Percentiles rank a stretch among this genome's conserved stretches.
Evolutionary conservation across 2,113 vertebrate genomes (phyloP).

Genomic region (Gymnogyps californianus): DNA sequence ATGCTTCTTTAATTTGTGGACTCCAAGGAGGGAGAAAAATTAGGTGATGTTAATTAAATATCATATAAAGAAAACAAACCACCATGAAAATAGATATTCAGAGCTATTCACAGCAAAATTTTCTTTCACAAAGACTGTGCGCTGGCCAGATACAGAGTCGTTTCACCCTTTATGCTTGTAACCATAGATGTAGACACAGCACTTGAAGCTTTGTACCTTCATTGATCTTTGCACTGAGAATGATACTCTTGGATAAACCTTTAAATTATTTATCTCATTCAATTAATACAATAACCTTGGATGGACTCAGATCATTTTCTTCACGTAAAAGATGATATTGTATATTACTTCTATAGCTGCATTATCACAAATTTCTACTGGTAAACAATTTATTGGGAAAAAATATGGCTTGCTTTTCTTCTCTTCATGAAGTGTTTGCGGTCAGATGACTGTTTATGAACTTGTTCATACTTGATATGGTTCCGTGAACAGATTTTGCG

Average conservation of each 20-base stretch:
- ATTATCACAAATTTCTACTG: neutral
- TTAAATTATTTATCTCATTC: neutral
- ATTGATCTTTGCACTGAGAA: neutral
- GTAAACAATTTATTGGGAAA: neutral
- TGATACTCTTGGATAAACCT: neutral
- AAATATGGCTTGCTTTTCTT: neutral
- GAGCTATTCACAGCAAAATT: neutral
- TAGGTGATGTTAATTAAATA: neutral
- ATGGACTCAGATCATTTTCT: neutral
- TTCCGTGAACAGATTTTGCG: conserved; percentile 18
- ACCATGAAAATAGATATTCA: neutral
- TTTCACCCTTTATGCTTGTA: neutral
- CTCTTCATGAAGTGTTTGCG: neutral
- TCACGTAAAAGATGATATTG: neutral
- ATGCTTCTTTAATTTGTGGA: neutral
- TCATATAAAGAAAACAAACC: neutral
- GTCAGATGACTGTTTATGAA: conserved; percentile 3
- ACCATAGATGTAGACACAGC: neutral
- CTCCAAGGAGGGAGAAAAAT: neutral
- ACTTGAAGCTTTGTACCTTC: neutral
- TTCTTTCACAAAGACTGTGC: neutral
- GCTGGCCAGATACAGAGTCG: neutral
- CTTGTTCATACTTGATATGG: neutral
- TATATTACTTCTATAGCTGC: neutral
- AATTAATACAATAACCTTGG: neutral